Evolutionary conservation across 2,888 invertebrate genomes (phyloP), one percentile per base, ranked within the genome.

Genomic region (Dermolepida albohirtum): DNA sequence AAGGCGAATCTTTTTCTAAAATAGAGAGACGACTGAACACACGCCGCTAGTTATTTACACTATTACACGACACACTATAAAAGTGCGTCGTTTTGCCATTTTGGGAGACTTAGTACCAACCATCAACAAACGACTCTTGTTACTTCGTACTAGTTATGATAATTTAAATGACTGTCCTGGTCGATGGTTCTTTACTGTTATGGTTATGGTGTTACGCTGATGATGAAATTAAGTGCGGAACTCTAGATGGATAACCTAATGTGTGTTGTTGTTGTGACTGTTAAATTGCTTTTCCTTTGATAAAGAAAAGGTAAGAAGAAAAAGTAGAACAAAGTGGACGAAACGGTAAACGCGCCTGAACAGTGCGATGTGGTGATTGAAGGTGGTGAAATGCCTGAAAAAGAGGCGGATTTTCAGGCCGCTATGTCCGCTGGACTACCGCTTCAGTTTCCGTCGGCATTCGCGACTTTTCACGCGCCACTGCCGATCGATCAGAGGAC

Each of bases 401-500:
- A 83, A 76, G 82, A 81, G 75, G 79, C 79, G 77, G 82, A 81
- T 77, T 81, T 80, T 72, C 74, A 74, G 68, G 78, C 82, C 74
- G 81, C 81, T 59, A 82, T 82, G 82, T 82, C 82, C 72, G 82
- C 82, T 72, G 82, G 82, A 74, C 77, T 83, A 65, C 82, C 83
- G 54, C 77, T 83, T 74, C 82, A 82, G 75, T 82, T 83, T 76
- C 82, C 83, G 75, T 82, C 83, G 78, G 83, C 82, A 62, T 82
- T 82, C 72, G 83, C 86, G 84, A 87, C 88, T 17, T 88, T 88
- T 80, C 86, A 88, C 64, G 87, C 88, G 2, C 88, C 88, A 47
- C 74, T 84, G 51, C 87, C 88, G 8, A 87, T 88, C 74, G 89
- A 88, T 79, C 88, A 88, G 76, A 85, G 88, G 55, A 82, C 82